Evolutionary conservation across 1,140 invertebrate genomes (phyloP).

Genomic region (Ooceraea biroi): DNA sequence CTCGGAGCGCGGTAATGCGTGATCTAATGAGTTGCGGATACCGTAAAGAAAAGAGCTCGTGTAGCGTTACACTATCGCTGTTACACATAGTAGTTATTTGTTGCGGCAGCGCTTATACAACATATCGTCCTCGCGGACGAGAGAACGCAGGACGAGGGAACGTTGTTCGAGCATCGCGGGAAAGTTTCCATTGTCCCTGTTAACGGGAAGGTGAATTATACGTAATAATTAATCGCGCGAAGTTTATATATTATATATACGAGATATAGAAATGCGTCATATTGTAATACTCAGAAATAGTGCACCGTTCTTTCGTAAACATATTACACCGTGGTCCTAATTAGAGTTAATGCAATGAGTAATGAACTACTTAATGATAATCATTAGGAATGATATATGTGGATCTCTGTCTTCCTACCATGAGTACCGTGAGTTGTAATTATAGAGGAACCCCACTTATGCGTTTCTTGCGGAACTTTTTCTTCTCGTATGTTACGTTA

Average conservation of each 20-base stretch:
- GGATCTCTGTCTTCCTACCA: not conserved
- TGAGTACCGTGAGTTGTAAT: not conserved
- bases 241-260: constrained; percentile 8
- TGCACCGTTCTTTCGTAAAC: not conserved
- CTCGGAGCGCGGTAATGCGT: constrained; percentile 76
- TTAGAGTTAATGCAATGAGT: not conserved
- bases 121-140: constrained; percentile 31
- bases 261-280: not conserved
- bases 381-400: not conserved
- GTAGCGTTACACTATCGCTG: constrained; percentile 52
- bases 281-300: not conserved
- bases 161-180: constrained; percentile 6
- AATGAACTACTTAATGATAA: constrained; percentile 34
- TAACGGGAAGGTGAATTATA: constrained; percentile 33
- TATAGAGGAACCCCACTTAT: not conserved
- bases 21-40: constrained; percentile 69
- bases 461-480: not conserved
- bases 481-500: not conserved
- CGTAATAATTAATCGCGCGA: constrained; percentile 38
- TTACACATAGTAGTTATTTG: constrained; percentile 54
- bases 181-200: constrained; percentile 40
- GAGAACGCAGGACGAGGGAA: constrained; percentile 3
- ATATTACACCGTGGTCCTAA: constrained; percentile 10
- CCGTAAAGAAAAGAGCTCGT: constrained; percentile 67
- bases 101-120: constrained; percentile 59